Evolutionary conservation across 1,140 invertebrate species (phyloP), one percentile per base, ranked within the genome.

Genomic region (Oscheius sp.): DNA sequence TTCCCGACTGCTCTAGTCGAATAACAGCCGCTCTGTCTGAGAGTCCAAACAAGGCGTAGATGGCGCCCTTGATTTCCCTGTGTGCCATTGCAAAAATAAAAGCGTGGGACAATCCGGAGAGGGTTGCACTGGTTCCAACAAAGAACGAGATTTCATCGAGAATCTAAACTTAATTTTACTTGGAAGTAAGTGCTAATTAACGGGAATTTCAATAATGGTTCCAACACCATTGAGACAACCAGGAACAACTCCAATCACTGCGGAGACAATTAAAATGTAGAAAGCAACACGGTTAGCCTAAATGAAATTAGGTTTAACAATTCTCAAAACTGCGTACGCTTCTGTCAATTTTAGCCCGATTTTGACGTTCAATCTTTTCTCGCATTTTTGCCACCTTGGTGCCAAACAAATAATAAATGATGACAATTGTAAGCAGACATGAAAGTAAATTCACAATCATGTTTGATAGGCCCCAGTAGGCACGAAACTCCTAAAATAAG

Each of bases 71-170:
- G 55, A 59, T 59, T 59, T 59, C 55, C 23, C 64, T 3, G 26
- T 67, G 64, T n/a, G 64, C 64, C 64, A 67, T 67, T 0, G 64
- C 64, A 52, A 67, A 67, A 34, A 67, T 67, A 38, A 67, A 67
- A 18, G 64, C 64, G 35, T 67, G 64, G 1, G 64, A 67, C 20
- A 67, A 38, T 62, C 64, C 64, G n/a, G 64, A 67, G 0, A 67
- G 64, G 18, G 64, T 67, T 4, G 64, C 64, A 26, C 64, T 62
- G 29, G 64, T 67, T n/a, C 64, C 64, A 13, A 67, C 64, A 1
- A 67, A 67, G 29, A 67, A 67, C 3, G 64, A 67, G 18, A 67
- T 67, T 26, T 67, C 64, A 52, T 67, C 36, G 36, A 67, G 1
- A 1, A 67, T 20, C 64, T 67, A 52, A 52, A 36, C 7, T 13